Evolutionary conservation across 2,797 vertebrate genomes (phyloP), one percentile per base, ranked within the genome.

Genomic region (Thripadectes ignobilis): DNA sequence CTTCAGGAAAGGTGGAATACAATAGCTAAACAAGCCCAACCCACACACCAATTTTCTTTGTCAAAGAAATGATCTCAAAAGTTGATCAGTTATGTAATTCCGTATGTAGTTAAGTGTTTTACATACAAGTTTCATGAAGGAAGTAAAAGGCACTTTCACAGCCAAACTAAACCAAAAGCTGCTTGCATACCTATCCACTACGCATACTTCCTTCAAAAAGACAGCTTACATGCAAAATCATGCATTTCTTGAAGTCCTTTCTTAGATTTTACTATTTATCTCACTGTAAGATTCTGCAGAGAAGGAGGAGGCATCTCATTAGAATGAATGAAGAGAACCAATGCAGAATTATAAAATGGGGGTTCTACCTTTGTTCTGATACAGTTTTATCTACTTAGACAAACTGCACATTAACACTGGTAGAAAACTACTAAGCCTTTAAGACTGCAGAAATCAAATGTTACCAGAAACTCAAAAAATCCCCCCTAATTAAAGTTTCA

Each of bases 1-100:
- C 41, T 20, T 27, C 49, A 62, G 21, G 12, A 77, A 45, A 74
- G 52, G 17, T 2, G 30, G 5, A 76, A 79, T 4, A 30, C 27
- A 66, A 75, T 0, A 68, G 13, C 63, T 49, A 14, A 72, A 48
- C 8, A 59, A 69, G 52, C 13, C 29, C 1, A 0, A 36, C 19
- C 26, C 34, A 14, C 7, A 6, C 46, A 22, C 5, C 2, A 21
- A 2, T 0, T 32, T 1, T 26, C 19, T 49, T 10, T 2, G 1
- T 3, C 20, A 26, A 54, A 72, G 4, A 80, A 69, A 57, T 11
- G 0, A 73, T 30, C 41, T 67, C 18, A 14, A 69, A 69, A 45
- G 13, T 16, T 69, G 12, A 65, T 43, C 24, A 41, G 13, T 51
- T 34, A 23, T 14, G 13, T n/a, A 86, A 57, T 24, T 39, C 30